Evolutionary conservation across 1,140 invertebrate genomes (phyloP).

Genomic region (Aphis gossypii): DNA sequence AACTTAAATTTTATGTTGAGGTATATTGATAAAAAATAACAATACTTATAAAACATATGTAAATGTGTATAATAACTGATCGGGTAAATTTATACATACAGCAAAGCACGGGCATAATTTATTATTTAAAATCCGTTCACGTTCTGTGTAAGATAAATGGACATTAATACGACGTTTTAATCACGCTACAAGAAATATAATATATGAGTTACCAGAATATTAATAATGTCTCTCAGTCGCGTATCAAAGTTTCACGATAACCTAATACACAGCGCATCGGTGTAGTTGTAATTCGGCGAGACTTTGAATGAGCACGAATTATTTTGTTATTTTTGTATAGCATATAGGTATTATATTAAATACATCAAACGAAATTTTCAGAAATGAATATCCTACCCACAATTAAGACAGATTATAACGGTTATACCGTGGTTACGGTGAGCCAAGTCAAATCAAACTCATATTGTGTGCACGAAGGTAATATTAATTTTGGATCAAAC

Average conservation of each 20-base stretch:
- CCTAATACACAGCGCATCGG: not conserved
- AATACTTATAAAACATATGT: not conserved
- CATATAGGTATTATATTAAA: not conserved
- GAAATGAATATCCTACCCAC: not conserved
- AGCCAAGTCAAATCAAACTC: no score
- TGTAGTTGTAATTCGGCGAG: not conserved
- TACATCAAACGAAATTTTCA: not conserved
- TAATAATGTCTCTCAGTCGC: not conserved
- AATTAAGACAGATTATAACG: not conserved
- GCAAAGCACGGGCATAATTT: not conserved
- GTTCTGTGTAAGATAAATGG: not conserved
- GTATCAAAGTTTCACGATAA: not conserved
- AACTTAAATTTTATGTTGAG: not conserved
- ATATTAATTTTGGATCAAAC: not conserved
- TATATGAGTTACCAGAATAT: not conserved
- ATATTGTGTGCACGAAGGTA: no score
- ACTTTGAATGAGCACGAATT: not conserved
- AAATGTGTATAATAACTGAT: not conserved
- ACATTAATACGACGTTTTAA: not conserved
- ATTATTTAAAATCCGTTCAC: not conserved
- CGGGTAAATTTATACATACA: not conserved
- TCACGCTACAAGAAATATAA: not conserved
- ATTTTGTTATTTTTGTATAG: not conserved
- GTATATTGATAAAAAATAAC: not conserved
- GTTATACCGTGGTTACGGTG: not conserved